A percentile compares a stretch with the other conserved stretches of the same genome.
These are phyloP conservation scores for Paratilapia polleni DNA, from an alignment of 2,113 vertebrate species.

Conservation along the genomic window DNA sequence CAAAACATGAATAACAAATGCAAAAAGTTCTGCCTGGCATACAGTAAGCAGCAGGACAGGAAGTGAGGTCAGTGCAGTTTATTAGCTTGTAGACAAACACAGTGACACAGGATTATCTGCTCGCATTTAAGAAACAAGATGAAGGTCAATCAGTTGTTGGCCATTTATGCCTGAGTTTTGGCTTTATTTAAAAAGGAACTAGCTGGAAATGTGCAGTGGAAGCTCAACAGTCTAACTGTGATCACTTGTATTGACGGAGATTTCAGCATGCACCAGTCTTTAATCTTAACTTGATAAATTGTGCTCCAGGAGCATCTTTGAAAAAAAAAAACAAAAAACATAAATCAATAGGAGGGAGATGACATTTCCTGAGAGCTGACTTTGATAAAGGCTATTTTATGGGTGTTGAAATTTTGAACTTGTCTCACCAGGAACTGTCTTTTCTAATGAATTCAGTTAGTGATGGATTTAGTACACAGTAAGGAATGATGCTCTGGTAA, in stretches of 20 bases:
- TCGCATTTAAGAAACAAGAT: slow-evolving; percentile 44
- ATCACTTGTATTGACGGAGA: neutral
- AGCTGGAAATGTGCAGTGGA: neutral
- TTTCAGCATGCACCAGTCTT: neutral
- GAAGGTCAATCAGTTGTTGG: neutral
- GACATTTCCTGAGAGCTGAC: slow-evolving; percentile 15
- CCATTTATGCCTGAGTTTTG: neutral
- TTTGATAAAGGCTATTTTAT: slow-evolving; percentile 4
- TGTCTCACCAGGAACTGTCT: neutral
- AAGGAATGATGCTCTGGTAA: neutral
- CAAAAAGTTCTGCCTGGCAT: neutral
- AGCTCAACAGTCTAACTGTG: neutral
- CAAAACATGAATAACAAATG: neutral
- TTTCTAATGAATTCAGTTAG: neutral
- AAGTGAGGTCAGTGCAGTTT: neutral
- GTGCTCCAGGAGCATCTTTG: neutral
- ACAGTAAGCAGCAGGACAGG: neutral
- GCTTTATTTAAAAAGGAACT: neutral
- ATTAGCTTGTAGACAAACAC: slow-evolving; percentile 30
- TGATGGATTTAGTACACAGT: neutral
- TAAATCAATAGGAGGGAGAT: neutral
- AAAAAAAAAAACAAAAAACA: neutral
- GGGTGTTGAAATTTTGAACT: neutral
- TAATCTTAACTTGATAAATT: slow-evolving; percentile 21
- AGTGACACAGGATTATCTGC: slow-evolving; percentile 23